Conservation (phyloP, 2,797 vertebrate genomes). For the Triplophysa yarkandensis region DNA sequence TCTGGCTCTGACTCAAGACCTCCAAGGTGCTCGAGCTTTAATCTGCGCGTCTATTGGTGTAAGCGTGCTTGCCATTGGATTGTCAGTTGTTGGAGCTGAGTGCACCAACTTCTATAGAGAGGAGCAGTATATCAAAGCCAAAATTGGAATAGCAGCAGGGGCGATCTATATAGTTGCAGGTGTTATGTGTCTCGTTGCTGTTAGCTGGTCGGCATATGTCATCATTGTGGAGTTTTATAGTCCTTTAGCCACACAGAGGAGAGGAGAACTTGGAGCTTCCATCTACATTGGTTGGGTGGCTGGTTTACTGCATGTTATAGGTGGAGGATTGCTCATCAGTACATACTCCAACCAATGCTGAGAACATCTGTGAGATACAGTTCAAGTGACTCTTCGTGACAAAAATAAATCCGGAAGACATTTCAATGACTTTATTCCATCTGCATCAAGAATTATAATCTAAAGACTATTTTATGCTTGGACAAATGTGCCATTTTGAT, state of each 20-base stretch:
- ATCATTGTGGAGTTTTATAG: constrained; percentile 75
- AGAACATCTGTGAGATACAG: constrained; percentile 21
- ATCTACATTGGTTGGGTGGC: constrained; percentile 77
- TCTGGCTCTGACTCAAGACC: constrained; percentile 70
- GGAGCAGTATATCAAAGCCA: constrained; percentile 64
- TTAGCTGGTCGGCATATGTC: constrained; percentile 73
- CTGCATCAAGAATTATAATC: not conserved
- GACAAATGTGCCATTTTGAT: not conserved
- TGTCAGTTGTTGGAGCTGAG: constrained; percentile 68
- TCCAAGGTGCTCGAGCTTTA: constrained; percentile 73
- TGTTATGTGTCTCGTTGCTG: constrained; percentile 69
- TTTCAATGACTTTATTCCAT: not conserved
- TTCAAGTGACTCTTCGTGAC: not conserved
- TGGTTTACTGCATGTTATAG: constrained; percentile 72
- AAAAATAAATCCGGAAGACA: not conserved
- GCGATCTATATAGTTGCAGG: constrained; percentile 72
- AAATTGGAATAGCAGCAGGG: constrained; percentile 67
- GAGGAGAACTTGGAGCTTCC: constrained; percentile 75
- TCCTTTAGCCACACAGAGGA: constrained; percentile 57
- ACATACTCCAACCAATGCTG: constrained; percentile 70
- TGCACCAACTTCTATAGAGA: constrained; percentile 71
- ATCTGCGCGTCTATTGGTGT: constrained; percentile 70
- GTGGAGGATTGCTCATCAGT: constrained; percentile 71
- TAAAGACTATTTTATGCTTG: not conserved
- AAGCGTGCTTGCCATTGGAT: constrained; percentile 68